Conservation (phyloP, 2,888 invertebrate genomes). For the Pristionchus arcanus region DNA sequence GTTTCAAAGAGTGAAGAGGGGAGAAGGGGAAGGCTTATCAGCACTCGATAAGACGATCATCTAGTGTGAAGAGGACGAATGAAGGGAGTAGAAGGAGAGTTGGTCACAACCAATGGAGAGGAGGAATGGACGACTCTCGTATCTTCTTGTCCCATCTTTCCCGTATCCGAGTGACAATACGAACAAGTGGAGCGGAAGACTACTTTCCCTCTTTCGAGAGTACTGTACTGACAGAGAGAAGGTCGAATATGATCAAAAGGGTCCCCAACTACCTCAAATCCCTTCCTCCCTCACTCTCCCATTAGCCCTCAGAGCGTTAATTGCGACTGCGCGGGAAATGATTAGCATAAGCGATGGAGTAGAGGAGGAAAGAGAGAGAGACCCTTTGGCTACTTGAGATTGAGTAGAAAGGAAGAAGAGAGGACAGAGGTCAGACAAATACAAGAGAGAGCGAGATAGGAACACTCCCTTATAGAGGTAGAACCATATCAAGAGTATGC, state of each 20-base stretch:
- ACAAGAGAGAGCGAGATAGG: slow-evolving; percentile 9
- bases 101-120: background rate
- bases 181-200: slow-evolving; percentile 55
- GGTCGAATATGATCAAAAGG: background rate
- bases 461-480: slow-evolving; percentile 32
- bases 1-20: background rate
- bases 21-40: background rate
- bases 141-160: slow-evolving; percentile 53
- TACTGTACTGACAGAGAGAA: slow-evolving; percentile 33
- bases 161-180: slow-evolving; percentile 51
- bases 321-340: slow-evolving; percentile 54
- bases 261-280: slow-evolving; percentile 24
- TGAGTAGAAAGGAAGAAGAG: slow-evolving; percentile 6
- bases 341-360: slow-evolving; percentile 54
- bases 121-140: background rate
- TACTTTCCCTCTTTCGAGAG: slow-evolving; percentile 19
- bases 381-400: slow-evolving; percentile 39
- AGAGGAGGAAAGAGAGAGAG: slow-evolving; percentile 47
- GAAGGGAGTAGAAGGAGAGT: slow-evolving; percentile 23
- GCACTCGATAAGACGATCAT: slow-evolving; percentile 11
- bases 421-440: slow-evolving; percentile 41
- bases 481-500: slow-evolving; percentile 3
- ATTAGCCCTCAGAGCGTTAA: slow-evolving; percentile 50
- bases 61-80: slow-evolving; percentile 26
- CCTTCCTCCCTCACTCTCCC: background rate